Conservation (phyloP, 1,140 invertebrate genomes). For the Chelonus insularis region DNA sequence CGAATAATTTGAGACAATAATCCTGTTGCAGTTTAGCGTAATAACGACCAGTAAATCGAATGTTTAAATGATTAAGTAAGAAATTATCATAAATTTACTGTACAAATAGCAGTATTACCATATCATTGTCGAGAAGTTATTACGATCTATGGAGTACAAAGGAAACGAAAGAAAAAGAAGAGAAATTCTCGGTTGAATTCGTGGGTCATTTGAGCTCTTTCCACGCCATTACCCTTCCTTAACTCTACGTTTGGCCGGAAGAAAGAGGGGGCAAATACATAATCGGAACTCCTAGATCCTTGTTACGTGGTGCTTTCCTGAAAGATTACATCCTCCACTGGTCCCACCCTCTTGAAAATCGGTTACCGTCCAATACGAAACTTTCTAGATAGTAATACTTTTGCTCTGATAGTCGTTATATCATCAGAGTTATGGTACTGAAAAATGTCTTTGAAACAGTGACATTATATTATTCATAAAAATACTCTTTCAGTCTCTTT, state of each 20-base stretch:
- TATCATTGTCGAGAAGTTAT: constrained; percentile 36
- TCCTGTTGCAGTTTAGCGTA: too few relatives aligned
- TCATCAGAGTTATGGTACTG: not conserved
- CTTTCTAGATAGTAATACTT: not conserved
- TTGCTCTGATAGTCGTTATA: not conserved
- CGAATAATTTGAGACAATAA: too few relatives aligned
- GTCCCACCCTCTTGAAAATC: not conserved
- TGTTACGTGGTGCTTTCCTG: constrained; percentile 21
- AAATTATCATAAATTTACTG: constrained; percentile 49
- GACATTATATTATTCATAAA: too few relatives aligned
- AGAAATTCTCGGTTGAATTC: constrained; percentile 43
- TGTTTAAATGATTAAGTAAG: not conserved
- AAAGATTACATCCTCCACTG: constrained; percentile 19
- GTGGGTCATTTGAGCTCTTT: constrained; percentile 60
- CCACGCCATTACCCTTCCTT: constrained; percentile 59
- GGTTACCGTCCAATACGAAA: not conserved
- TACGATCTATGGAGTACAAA: not conserved
- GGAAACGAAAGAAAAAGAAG: constrained; percentile 28
- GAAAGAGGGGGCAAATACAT: constrained; percentile 15
- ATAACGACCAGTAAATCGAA: too few relatives aligned
- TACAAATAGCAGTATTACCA: constrained; percentile 41
- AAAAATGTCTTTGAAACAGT: not conserved
- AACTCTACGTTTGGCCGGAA: constrained; percentile 26
- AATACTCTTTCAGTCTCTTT: too few relatives aligned
- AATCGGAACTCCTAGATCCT: constrained; percentile 9